Base-by-base conservation (phyloP, 2,888 invertebrate genomes). In the Rhagonycha lutea region DNA sequence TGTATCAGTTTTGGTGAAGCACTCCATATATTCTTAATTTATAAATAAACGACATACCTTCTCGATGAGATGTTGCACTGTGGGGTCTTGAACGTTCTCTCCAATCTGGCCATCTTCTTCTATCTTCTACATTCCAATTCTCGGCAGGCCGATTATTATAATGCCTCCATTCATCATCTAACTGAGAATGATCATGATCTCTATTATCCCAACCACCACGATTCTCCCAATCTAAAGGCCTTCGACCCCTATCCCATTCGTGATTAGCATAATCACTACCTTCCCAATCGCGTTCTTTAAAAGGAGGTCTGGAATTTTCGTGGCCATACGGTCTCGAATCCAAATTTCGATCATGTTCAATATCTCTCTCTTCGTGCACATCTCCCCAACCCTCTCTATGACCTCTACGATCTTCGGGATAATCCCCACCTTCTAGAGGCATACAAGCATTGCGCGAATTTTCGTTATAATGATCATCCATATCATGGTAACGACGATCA, bases 151-250 rank as follows among this genome's bases (percentile, higher is more conserved):
- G 78, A 32, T n/a, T 32, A 80, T 83, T 84, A 68, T 84, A 84
- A 80, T 86, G 86, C 14, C 86, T 80, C 88, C 88, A 88, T 73
- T 88, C 87, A 63, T 88, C 88, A 74, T 88, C 87, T 4, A 80
- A 69, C 14, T 82, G 79, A 14, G 81, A 71, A 77, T 83, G 84
- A 71, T 86, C 86, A 73, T 85, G 85, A 26, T 87, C 87, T 23
- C 85, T 78, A 63, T 79, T 83, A 69, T 87, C 87, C 86, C 88
- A 88, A 76, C 84, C 85, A 67, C 86, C 86, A 62, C 85, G 81
- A 63, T 78, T 83, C 67, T 87, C 90, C 91, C 91, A 91, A 14
- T 91, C 90, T 70, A 86, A 74, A 61, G 89, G 90, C 81, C 91
- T 89, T 60, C 91, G 89, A 78, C 87, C 88, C 47, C 86, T 80